Evolutionary conservation across 64 coral and sea anemone genomes (phyloP), one percentile per base, ranked within the genome.

Genomic region (Dendrophyllia cribrosa): DNA sequence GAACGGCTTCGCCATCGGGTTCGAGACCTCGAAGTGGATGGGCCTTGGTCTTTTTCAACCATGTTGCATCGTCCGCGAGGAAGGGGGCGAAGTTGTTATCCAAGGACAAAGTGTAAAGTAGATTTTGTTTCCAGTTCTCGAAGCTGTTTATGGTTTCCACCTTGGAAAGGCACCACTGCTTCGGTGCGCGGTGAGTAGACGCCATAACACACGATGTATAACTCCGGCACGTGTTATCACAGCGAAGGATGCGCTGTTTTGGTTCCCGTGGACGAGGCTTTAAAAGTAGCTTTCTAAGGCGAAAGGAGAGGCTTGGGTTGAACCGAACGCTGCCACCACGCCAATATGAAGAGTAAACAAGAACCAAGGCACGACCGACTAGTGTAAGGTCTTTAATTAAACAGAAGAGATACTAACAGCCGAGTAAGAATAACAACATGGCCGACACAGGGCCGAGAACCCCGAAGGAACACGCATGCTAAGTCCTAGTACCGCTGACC

Each of bases 71-170:
- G 14, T 88, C 52, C 8, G 23, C 69, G 15, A 75, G 72, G 56
- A 74, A 88, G 56, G 71, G 70, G 12, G 70, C 49, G 17, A 75
- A 85, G 59, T 90, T 90, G 60, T 5, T 80, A 15, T 90, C 88
- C 12, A 89, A 52, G 8, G 87, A 89, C 24, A 89, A 64, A 1
- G 87, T 76, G 56, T 89, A 89, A 1, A 89, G 52, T 0, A 89
- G 34, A 78, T 89, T 89, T 67, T 89, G 72, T 50, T 64, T 77
- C 87, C 72, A 89, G 34, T 77, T 89, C 56, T 89, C 87, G 58
- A 76, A 89, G 74, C 24, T 89, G 43, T 58, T 77, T 25, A 89
- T 89, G 13, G 87, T 77, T 89, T 77, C 87, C 24, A 49, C 21
- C 73, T 89, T 89, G 15, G 72, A 70, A 5, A 89, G 67, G 85